These are phyloP conservation scores for Epinephelus lanceolatus DNA, from an alignment of 2,113 vertebrate species.

Conservation along the genomic window DNA sequence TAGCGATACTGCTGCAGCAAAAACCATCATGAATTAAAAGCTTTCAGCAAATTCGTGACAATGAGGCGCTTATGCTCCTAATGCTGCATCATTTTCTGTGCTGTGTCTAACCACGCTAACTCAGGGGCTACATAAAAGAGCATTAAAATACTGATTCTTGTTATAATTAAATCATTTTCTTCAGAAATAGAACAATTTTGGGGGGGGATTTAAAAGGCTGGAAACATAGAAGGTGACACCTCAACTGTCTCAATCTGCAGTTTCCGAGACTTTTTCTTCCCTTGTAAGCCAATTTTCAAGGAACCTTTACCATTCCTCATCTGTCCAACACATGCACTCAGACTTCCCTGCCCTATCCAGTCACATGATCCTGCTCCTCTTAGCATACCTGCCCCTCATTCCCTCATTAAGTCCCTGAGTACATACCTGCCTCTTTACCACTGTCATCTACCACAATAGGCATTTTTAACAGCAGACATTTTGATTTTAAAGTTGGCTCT, in stretches of 20 bases:
- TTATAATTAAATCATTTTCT: not conserved
- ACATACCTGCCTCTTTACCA: not conserved
- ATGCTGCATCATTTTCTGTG: constrained; percentile 16
- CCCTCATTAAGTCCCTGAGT: not conserved
- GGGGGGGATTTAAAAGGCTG: not conserved
- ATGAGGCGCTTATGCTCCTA: not conserved
- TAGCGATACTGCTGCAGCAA: not conserved
- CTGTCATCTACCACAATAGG: too few relatives aligned
- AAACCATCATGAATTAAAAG: constrained; percentile 39
- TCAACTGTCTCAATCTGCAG: not conserved
- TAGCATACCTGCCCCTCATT: not conserved
- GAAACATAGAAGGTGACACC: not conserved
- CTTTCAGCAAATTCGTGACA: constrained; percentile 12
- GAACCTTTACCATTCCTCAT: not conserved
- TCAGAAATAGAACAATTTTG: not conserved
- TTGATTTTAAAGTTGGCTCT: too few relatives aligned
- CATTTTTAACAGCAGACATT: too few relatives aligned
- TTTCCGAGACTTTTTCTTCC: not conserved
- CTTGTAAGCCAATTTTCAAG: not conserved
- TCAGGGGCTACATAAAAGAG: not conserved
- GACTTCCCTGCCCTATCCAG: too few relatives aligned
- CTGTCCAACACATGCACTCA: too few relatives aligned
- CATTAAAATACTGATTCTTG: not conserved
- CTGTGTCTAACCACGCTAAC: not conserved
- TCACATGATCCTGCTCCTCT: not conserved